Percentiles rank a stretch among this genome's conserved stretches.
Conservation (phyloP, 1,140 invertebrate species). For the Temnothorax longispinosus region DNA sequence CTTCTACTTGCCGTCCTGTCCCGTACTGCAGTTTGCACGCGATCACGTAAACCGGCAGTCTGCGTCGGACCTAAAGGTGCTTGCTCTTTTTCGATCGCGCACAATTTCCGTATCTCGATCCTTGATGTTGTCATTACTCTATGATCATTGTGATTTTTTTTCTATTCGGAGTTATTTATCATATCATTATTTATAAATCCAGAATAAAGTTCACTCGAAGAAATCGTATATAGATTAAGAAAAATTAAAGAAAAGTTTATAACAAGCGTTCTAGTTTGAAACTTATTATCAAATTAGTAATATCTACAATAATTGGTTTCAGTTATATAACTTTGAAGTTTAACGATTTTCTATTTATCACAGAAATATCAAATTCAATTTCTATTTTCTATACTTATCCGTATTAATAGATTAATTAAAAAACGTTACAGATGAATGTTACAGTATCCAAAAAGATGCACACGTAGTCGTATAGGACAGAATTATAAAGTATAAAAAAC, state of each 20-base stretch:
- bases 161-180: constrained; percentile 9
- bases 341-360: background rate
- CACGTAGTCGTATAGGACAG: background rate
- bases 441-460: background rate
- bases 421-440: background rate
- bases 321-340: background rate
- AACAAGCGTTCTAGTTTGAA: background rate
- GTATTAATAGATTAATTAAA: background rate
- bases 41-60: constrained; percentile 71
- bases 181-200: background rate
- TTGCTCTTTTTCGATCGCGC: constrained; percentile 39
- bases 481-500: constrained; percentile 17
- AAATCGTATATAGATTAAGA: background rate
- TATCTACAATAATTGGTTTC: background rate
- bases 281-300: background rate
- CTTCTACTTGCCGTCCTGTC: constrained; percentile 41
- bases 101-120: background rate
- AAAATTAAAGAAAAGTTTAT: background rate
- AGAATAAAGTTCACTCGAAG: background rate
- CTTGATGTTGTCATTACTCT: background rate
- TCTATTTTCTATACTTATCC: background rate
- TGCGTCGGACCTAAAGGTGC: background rate
- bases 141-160: background rate
- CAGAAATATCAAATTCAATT: background rate
- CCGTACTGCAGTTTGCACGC: constrained; percentile 71